phyloP scores from a whole-genome alignment of 2,888 invertebrate genomes.

The Megamerina dolium region DNA sequence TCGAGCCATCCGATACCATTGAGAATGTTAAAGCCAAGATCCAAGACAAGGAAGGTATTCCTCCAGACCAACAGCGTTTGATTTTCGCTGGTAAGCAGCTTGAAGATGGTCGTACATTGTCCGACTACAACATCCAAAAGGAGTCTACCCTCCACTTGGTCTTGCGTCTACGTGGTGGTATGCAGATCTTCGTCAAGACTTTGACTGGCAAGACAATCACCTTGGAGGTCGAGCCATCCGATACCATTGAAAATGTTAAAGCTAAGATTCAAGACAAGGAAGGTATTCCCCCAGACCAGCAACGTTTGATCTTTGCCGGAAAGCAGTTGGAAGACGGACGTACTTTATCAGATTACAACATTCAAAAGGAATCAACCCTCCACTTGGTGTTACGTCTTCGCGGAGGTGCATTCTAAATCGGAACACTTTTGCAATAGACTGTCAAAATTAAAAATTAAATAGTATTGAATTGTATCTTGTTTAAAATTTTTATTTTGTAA shows the following conservation, averaged over 20 bases:
- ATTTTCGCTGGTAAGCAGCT: slow-evolving; percentile 23
- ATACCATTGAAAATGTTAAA: slow-evolving; percentile 18
- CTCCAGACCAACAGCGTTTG: slow-evolving; percentile 24
- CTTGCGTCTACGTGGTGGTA: slow-evolving; percentile 19
- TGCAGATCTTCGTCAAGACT: slow-evolving; percentile 20
- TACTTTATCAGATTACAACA: slow-evolving; percentile 18
- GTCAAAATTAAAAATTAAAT: too few relatives aligned
- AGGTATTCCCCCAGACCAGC: slow-evolving; percentile 19
- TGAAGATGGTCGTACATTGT: slow-evolving; percentile 21
- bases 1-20: slow-evolving; percentile 20
- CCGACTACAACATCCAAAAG: slow-evolving; percentile 23
- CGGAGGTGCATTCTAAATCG: slow-evolving; percentile 25
- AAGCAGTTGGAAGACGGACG: slow-evolving; percentile 19
- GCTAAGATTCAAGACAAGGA: slow-evolving; percentile 19
- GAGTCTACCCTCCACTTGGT: slow-evolving; percentile 22
- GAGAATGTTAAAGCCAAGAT: slow-evolving; percentile 23
- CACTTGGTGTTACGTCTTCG: slow-evolving; percentile 26
- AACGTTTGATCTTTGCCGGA: slow-evolving; percentile 18
- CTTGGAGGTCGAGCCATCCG: slow-evolving; percentile 18
- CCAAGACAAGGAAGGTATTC: slow-evolving; percentile 24
- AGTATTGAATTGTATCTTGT: slow-evolving; percentile 23
- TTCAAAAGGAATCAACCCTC: slow-evolving; percentile 19
- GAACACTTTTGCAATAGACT: too few relatives aligned
- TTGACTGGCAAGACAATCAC: slow-evolving; percentile 19
- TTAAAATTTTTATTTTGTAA: slow-evolving; percentile 22